These are phyloP conservation scores for Neotoma lepida DNA, from an alignment of 2,113 vertebrate species.

Conservation along the genomic window DNA sequence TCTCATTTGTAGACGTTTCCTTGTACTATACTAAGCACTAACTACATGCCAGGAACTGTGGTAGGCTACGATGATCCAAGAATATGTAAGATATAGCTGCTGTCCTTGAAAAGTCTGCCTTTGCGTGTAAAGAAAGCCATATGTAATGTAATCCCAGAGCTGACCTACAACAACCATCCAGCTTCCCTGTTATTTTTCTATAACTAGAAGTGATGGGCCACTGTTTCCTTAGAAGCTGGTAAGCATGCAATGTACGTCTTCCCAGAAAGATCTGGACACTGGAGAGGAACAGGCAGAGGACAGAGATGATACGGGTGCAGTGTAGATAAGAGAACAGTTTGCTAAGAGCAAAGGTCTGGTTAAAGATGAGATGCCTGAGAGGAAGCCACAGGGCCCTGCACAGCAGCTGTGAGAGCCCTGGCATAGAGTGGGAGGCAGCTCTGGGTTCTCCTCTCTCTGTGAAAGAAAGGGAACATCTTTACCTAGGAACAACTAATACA, in stretches of 20 bases:
- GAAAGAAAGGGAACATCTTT: not conserved
- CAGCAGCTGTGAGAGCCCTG: not conserved
- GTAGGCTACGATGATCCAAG: not conserved
- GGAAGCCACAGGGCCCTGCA: not conserved
- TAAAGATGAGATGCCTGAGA: not conserved
- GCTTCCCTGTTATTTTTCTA: not conserved
- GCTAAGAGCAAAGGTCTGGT: not conserved
- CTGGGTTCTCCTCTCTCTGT: not conserved
- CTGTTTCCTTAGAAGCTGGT: not conserved
- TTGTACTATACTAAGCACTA: constrained; percentile 9
- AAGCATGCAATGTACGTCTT: not conserved
- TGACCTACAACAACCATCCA: not conserved
- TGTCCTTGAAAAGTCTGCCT: not conserved
- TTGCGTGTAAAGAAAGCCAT: not conserved
- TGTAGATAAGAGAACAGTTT: not conserved
- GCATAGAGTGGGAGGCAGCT: not conserved
- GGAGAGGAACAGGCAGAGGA: not conserved
- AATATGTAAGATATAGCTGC: not conserved
- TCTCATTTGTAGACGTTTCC: not conserved
- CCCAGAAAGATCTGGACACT: not conserved
- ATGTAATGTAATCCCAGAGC: too few relatives aligned
- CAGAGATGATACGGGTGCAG: not conserved
- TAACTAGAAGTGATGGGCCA: not conserved
- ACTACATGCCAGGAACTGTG: not conserved
- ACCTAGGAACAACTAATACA: not conserved